phyloP scores from a whole-genome alignment of 2,888 invertebrate species.

The Calameuta idolon region DNA sequence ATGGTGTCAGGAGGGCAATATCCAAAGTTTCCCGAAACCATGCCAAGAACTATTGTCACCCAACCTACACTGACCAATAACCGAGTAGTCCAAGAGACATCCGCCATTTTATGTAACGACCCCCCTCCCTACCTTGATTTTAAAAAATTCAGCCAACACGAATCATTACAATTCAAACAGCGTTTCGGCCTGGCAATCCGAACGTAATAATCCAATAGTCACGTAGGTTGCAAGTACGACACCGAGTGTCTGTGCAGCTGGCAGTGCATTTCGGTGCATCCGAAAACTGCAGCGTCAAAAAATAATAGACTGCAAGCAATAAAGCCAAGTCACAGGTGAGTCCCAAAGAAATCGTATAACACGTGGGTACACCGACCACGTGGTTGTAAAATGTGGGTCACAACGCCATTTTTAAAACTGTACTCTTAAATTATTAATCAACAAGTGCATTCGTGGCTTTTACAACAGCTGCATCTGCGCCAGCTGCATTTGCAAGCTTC shows the following conservation, averaged over 20 bases:
- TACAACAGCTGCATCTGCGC: neutral
- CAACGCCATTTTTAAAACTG: neutral
- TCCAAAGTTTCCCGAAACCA: slow-evolving; percentile 37
- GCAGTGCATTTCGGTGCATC: neutral
- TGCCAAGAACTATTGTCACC: slow-evolving; percentile 42
- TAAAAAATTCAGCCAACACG: neutral
- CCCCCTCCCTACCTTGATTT: neutral
- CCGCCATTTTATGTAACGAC: neutral
- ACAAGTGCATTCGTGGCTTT: neutral
- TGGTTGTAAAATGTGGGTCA: neutral
- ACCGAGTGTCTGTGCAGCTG: neutral
- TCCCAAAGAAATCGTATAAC: neutral
- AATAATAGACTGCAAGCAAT: neutral
- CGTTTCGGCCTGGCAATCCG: neutral
- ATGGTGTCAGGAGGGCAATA: slow-evolving; percentile 33
- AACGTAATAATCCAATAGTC: neutral
- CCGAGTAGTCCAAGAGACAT: neutral
- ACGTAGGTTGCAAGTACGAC: neutral
- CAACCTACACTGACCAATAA: neutral
- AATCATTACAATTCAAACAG: neutral
- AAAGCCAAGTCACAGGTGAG: neutral
- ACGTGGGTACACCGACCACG: neutral
- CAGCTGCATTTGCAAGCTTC: neutral
- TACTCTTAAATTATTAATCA: neutral
- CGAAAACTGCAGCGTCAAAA: neutral